Base-by-base conservation (phyloP, 2,797 vertebrate species). In the Myripristis murdjan region DNA sequence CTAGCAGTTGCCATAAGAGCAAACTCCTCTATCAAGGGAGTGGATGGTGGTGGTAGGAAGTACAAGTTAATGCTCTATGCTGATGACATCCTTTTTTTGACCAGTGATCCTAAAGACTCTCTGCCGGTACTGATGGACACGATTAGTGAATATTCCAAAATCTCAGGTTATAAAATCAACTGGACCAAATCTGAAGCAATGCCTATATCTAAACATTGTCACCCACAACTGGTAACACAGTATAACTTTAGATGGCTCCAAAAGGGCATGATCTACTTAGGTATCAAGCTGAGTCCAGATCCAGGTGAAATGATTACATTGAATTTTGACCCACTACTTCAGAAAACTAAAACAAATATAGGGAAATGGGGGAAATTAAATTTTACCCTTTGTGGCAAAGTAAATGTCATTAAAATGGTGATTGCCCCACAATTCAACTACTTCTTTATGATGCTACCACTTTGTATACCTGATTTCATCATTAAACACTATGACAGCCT, bases 401-500 rank as follows among this genome's bases (percentile, higher is more conserved):
- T 71, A 2, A 56, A 67, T 54, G 47, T 75, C 18, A 70, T 75
- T 15, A 72, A 71, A 51, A 75, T 75, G 47, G 23, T 57, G 9
- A 24, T 58, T 9, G 44, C 44, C 5, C 61, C 43, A 10, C 52
- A 72, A 15, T 64, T 64, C 15, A 72, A 63, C 22, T 64, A 52
- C 53, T 4, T 55, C 15, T 16, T 44, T 61, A 22, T n/a, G n/a
- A n/a, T n/a, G n/a, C n/a, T n/a, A n/a, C n/a, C n/a, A n/a, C n/a
- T n/a, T n/a, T n/a, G n/a, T n/a, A n/a, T n/a, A n/a, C n/a, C n/a
- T n/a, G n/a, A n/a, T n/a, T n/a, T n/a, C n/a, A n/a, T n/a, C n/a
- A n/a, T n/a, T n/a, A n/a, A n/a, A n/a, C n/a, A n/a, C n/a, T n/a
- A n/a, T n/a, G n/a, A n/a, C n/a, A n/a, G n/a, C n/a, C n/a, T n/a